These are phyloP conservation scores for Anas platyrhynchos DNA, from an alignment of 2,113 vertebrate species.

Conservation along the genomic window DNA sequence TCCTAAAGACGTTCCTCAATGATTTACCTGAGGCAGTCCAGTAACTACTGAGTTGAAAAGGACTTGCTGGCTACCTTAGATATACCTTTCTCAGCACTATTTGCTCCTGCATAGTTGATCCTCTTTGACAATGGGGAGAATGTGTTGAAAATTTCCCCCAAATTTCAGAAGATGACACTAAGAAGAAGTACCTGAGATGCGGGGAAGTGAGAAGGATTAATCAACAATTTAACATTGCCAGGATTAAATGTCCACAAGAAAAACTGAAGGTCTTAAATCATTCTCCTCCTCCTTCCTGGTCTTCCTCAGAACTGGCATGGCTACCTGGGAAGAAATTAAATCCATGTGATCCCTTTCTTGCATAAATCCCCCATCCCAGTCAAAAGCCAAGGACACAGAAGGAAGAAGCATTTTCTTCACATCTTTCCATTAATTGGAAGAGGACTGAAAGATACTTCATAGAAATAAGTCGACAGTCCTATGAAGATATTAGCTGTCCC, in stretches of 20 bases:
- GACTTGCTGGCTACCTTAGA: background rate
- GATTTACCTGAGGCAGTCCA: background rate
- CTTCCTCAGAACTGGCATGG: background rate
- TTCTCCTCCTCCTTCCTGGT: background rate
- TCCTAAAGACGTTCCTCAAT: background rate
- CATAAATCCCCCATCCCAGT: fast-evolving
- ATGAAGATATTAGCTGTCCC: background rate
- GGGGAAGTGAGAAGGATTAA: background rate
- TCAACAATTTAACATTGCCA: background rate
- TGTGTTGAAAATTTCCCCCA: background rate
- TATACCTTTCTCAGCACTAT: background rate
- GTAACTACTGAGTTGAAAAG: background rate
- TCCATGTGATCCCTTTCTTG: background rate
- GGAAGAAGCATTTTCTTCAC: background rate
- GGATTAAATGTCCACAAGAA: background rate
- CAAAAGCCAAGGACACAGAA: background rate
- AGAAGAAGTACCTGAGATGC: background rate
- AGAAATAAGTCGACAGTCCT: background rate
- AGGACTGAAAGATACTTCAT: background rate
- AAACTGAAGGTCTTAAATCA: background rate
- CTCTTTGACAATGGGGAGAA: background rate
- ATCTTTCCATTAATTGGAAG: background rate
- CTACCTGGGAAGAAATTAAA: background rate
- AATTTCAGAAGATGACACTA: background rate
- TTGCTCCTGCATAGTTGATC: background rate